Evolutionary conservation across 1,140 invertebrate species (phyloP), one percentile per base, ranked within the genome.

Genomic region (Wasmannia auropunctata): DNA sequence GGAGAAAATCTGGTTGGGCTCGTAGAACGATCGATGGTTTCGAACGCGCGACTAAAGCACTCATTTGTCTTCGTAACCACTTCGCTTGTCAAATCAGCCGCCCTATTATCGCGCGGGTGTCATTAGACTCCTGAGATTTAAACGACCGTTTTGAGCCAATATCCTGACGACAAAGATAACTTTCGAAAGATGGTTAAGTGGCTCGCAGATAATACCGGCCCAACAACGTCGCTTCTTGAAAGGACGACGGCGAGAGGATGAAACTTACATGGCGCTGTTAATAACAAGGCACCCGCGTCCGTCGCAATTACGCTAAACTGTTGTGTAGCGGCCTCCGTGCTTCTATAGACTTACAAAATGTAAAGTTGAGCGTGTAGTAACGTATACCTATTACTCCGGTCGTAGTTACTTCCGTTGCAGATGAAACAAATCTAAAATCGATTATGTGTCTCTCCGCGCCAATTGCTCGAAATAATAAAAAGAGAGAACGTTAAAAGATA

Each of bases 11-110:
- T 56, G 67, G 76, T 46, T 84, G 80, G 70, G 65, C 87, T 88
- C 40, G 85, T 86, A 89, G 70, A 69, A 67, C 85, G 85, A 90
- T 90, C 88, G 85, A 90, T 89, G 85, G 74, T 51, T 77, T 69
- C 74, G 69, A 87, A 40, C 56, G 51, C 56, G 51, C 76, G 49
- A 43, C 69, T 85, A 86, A 90, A 91, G 87, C 72, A 90, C 88
- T 88, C 91, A 92, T 92, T 92, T 91, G 91, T 92, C 91, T 92
- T 92, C 90, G 86, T 79, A 76, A 87, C 90, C 89, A 91, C 92
- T 92, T 92, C 91, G 89, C 91, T 91, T 91, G 91, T 91, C 92
- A 88, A 89, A 91, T 88, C 85, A 65, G 75, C 76, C 79, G 80
- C 54, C 88, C 88, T 87, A 85, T 90, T 87, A 90, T 87, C 69